Evolutionary conservation across 2,888 invertebrate genomes (phyloP), one percentile per base, ranked within the genome.

Genomic region (Drosophila melanosoma): DNA sequence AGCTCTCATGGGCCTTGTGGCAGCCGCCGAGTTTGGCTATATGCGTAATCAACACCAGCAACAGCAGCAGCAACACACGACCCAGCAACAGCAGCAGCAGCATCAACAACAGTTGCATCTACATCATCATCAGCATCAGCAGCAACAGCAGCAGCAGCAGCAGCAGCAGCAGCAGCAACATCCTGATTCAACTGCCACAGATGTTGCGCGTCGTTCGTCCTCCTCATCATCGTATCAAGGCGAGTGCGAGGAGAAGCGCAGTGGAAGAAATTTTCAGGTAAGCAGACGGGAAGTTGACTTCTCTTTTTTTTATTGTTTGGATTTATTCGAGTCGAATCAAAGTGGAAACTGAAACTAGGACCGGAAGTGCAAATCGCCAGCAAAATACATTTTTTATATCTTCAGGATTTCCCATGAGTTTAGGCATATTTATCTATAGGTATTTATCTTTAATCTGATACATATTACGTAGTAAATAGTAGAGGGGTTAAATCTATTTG

Each of bases 171-270:
- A 85, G 72, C 92, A 92, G 77, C 92, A 92, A 81, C 92, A 93
- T 87, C 93, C 93, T 70, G 93, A 93, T 83, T 93, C 93, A 38
- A 93, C 93, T 29, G 92, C 92, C 64, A 89, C 90, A 91, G 91
- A 91, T 90, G 90, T 91, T 89, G 85, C 87, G 68, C 91, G 80
- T 74, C 91, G 83, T 70, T 91, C 89, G 75, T 91, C 91, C 66
- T 89, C 86, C 61, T 83, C 87, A 57, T 90, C 86, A 40, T 90
- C 90, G 48, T 90, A 89, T 69, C 87, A 81, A 59, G 90, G 85
- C 54, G 91, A 90, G 62, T 85, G 90, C 69, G 92, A 92, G 61
- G 91, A 92, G 63, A 92, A 91, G 77, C 90, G 92, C 56, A 85
- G 91, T 62, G 87, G 91, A 63, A 87, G 93, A 76, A 91, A 91